Evolutionary conservation across 1,140 invertebrate genomes (phyloP).

Genomic region (Apocrypta bakeri): DNA sequence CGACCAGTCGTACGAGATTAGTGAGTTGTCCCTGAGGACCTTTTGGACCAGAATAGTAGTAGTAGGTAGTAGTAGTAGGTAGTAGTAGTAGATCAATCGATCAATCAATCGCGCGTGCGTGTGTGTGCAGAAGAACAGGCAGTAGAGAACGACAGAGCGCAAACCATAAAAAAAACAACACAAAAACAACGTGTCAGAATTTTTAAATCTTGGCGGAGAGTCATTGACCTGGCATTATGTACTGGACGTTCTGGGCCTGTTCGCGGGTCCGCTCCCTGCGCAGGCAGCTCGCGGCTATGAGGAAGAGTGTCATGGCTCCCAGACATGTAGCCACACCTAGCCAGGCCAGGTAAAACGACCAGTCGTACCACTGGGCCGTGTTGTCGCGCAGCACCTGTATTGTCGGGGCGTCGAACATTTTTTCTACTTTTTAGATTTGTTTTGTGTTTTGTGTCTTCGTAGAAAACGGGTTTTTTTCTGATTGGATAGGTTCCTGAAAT

Average conservation of each 20-base stretch:
- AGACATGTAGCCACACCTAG: constrained; percentile 85
- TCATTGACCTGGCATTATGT: constrained; percentile 88
- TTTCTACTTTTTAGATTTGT: not conserved
- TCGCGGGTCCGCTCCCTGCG: constrained; percentile 81
- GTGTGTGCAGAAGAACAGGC: constrained; percentile 10
- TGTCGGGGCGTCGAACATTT: not conserved
- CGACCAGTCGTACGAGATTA: constrained; percentile 94
- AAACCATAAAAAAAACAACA: constrained; percentile 76
- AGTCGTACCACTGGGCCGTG: constrained; percentile 83
- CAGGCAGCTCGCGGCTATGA: constrained; percentile 86
- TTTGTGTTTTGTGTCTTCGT: not conserved
- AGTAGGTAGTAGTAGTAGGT: constrained; percentile 20
- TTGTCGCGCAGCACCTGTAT: constrained; percentile 83
- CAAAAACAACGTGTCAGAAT: constrained; percentile 63
- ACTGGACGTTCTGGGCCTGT: constrained; percentile 87
- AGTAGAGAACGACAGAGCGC: constrained; percentile 55
- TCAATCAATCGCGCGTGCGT: not conserved
- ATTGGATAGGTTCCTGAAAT: no score
- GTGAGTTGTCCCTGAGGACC: constrained; percentile 90
- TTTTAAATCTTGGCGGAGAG: not conserved
- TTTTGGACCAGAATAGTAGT: constrained; percentile 66
- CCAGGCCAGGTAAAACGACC: constrained; percentile 91
- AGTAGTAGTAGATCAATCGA: not conserved
- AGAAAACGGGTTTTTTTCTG: no score
- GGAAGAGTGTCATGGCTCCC: constrained; percentile 84